Conservation (phyloP, 1,140 invertebrate species). For the Lordiphosa collinella region DNA sequence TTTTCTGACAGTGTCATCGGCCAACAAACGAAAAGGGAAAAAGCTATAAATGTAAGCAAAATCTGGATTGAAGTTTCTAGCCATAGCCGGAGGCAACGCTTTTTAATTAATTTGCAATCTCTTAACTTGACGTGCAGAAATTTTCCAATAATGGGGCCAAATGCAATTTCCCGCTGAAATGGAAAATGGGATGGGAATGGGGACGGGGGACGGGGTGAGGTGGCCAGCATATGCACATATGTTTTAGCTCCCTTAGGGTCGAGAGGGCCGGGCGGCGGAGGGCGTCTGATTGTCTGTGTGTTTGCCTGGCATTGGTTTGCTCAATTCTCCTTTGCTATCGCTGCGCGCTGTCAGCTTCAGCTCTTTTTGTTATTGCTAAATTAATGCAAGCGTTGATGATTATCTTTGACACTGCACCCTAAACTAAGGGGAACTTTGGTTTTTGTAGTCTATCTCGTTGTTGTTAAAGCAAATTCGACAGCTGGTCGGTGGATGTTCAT, state of each 20-base stretch:
- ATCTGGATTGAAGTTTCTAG: too few species aligned
- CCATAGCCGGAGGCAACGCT: slow-evolving; percentile 11
- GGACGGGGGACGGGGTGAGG: not conserved
- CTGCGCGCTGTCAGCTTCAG: slow-evolving; percentile 8
- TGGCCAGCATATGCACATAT: slow-evolving; percentile 22
- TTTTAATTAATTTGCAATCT: slow-evolving; percentile 72
- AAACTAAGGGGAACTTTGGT: slow-evolving; percentile 35
- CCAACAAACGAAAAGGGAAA: too few species aligned
- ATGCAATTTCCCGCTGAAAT: slow-evolving; percentile 61
- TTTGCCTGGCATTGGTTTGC: not conserved
- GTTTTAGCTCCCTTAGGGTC: slow-evolving; percentile 16
- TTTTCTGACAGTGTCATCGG: slow-evolving; percentile 2
- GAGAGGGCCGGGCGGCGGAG: not conserved
- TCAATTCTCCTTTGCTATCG: not conserved
- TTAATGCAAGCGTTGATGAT: slow-evolving; percentile 59
- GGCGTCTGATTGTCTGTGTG: slow-evolving; percentile 26
- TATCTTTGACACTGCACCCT: slow-evolving; percentile 32
- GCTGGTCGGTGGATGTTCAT: too few species aligned
- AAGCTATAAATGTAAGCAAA: too few species aligned
- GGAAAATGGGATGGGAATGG: slow-evolving; percentile 8
- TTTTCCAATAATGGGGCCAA: slow-evolving; percentile 65
- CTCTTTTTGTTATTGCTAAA: slow-evolving; percentile 68
- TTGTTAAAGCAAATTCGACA: too few species aligned
- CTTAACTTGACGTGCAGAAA: slow-evolving; percentile 43
- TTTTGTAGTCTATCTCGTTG: slow-evolving; percentile 20